Evolutionary conservation across 2,888 invertebrate species (phyloP), one percentile per base, ranked within the genome.

Genomic region (Hirtodrosophila trivittata): DNA sequence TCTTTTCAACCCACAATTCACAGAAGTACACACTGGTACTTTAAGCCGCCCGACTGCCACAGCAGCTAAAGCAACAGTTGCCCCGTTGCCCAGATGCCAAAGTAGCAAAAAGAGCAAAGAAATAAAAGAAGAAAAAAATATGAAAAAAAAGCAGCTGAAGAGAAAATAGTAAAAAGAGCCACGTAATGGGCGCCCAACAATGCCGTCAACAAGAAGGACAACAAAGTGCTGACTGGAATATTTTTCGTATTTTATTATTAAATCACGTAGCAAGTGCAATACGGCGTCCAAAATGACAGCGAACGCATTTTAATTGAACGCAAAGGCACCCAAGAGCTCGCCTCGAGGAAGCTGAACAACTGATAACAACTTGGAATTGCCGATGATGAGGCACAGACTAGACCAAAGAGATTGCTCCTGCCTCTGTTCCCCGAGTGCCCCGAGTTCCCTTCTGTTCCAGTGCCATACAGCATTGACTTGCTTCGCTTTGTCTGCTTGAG

Each of bases 251-350:
- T 84, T 84, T 84, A 75, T 82, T 82, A 82, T 86, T 86, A 82
- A 86, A 82, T 82, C 81, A 82, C 81, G 81, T 82, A 82, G 77
- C 72, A 42, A 75, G 69, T 86, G 86, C 86, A 82, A 84, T 84
- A 84, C 85, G 86, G 82, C 82, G 75, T 75, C 73, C 85, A 77
- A 84, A 82, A 86, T 77, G 82, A 84, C 82, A 86, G 60, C 77
- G 70, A 82, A 86, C 86, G 86, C 82, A 84, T 84, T 82, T 86
- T 82, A 82, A 82, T 82, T 82, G 86, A 84, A 82, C 62, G 73
- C 66, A 49, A 64, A 52, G 49, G 37, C 51, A 43, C 50, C 47
- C 39, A 30, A 39, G 32, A 37, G 12, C 18, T 10, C 25, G 50
- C 43, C 46, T n/a, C 21, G 32, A 35, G 66, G 18, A 38, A 60